Percentiles rank a stretch among this genome's conserved stretches.
phyloP scores from a whole-genome alignment of 1,140 invertebrate species.

The Olivierus martensii region DNA sequence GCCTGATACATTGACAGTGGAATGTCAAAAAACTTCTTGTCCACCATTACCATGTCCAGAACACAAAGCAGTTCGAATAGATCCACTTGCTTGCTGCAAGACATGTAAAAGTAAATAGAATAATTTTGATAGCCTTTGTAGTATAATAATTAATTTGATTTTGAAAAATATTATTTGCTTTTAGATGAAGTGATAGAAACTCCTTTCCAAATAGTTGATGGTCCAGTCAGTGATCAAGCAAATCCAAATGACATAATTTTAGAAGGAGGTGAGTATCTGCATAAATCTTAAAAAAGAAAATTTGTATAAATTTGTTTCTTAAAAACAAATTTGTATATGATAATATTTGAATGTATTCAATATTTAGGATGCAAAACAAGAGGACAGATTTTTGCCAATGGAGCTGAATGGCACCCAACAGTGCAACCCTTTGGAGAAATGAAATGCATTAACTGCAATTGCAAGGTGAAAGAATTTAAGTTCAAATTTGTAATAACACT shows the following conservation, averaged over 20 bases:
- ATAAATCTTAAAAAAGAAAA: too few relatives aligned
- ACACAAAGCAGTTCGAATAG: slow-evolving; percentile 48
- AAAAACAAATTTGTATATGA: too few relatives aligned
- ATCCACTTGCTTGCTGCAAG: slow-evolving; percentile 62
- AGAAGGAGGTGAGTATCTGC: too few relatives aligned
- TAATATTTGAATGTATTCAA: too few relatives aligned
- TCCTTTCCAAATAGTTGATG: neutral
- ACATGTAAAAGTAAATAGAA: slow-evolving; percentile 41
- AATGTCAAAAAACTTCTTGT: slow-evolving; percentile 52
- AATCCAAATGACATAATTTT: neutral
- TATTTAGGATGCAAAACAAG: slow-evolving; percentile 22
- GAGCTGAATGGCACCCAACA: slow-evolving; percentile 69
- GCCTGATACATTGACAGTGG: slow-evolving; percentile 49
- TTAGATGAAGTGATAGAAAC: neutral
- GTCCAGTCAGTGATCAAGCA: neutral
- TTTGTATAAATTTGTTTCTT: too few relatives aligned
- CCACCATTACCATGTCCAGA: slow-evolving; percentile 54
- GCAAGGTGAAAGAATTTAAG: slow-evolving; percentile 49
- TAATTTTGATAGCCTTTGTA: neutral
- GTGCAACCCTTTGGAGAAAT: slow-evolving; percentile 61
- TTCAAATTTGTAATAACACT: too few relatives aligned
- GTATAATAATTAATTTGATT: neutral
- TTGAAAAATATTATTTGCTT: neutral
- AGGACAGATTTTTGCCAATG: slow-evolving; percentile 53
- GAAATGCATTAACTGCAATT: slow-evolving; percentile 71